Conservation (phyloP, 2,888 invertebrate genomes). For the Drosophila stalkeri region DNA sequence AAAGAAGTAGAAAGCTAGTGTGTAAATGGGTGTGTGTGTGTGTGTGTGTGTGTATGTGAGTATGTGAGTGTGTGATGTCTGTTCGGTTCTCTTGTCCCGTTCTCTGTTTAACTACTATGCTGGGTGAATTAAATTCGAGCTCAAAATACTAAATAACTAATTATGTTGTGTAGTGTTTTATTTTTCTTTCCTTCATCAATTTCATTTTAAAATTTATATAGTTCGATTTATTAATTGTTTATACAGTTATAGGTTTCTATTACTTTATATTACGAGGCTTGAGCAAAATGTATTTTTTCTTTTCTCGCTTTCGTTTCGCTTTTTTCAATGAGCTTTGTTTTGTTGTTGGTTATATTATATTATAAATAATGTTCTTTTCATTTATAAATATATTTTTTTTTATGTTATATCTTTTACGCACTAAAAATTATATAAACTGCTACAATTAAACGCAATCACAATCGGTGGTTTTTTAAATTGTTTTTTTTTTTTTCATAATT, state of each 20-base stretch:
- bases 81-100: conserved; percentile 41
- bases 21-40: background rate
- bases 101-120: conserved; percentile 56
- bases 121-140: conserved; percentile 75
- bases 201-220: conserved; percentile 24
- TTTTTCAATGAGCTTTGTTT: conserved; percentile 46
- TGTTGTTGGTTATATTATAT: conserved; percentile 28
- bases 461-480: conserved; percentile 84
- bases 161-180: conserved; percentile 21
- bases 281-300: conserved; percentile 56
- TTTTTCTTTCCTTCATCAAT: background rate
- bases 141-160: conserved; percentile 58
- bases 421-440: conserved; percentile 81
- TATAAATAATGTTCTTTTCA: conserved; percentile 33
- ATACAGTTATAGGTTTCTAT: conserved; percentile 23
- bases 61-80: conserved; percentile 32
- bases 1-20: conserved; percentile 19
- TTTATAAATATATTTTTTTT: conserved; percentile 53
- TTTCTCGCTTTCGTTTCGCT: conserved; percentile 27
- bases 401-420: conserved; percentile 58
- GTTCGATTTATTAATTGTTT: conserved; percentile 8
- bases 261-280: conserved; percentile 43
- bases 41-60: background rate
- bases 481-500: conserved; percentile 57
- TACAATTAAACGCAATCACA: conserved; percentile 85